phyloP scores from a whole-genome alignment of 2,888 invertebrate species.

The Drosophila paranaensis region DNA sequence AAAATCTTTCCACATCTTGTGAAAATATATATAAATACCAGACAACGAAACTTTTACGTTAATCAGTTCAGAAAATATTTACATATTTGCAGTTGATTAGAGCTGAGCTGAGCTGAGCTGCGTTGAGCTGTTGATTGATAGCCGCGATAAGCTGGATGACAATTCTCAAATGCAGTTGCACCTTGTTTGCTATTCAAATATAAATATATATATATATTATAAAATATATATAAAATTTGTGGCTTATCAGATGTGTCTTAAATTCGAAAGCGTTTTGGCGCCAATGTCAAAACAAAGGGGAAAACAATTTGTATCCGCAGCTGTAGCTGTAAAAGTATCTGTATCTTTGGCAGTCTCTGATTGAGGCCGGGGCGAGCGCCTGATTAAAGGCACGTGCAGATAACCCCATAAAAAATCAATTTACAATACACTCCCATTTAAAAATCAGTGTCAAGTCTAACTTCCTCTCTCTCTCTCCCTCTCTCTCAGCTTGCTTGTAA shows the following conservation, averaged over 20 bases:
- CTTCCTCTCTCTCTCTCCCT: not conserved
- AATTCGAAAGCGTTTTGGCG: conserved; percentile 57
- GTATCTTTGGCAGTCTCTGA: conserved; percentile 5
- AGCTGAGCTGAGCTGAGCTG: conserved; percentile 7
- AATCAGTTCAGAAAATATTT: conserved; percentile 70
- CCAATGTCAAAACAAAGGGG: conserved; percentile 56
- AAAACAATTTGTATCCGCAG: not conserved
- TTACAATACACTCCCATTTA: conserved; percentile 21
- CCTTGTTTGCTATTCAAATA: conserved; percentile 27
- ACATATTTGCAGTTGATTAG: conserved; percentile 46
- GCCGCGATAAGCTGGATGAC: conserved; percentile 9
- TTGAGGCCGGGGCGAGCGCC: conserved; percentile 29
- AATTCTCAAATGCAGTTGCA: conserved; percentile 47
- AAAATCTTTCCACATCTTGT: conserved; percentile 54
- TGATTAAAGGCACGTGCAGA: conserved; percentile 60
- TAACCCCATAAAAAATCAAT: conserved; percentile 60
- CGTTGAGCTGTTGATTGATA: conserved; percentile 7
- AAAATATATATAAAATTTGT: conserved; percentile 3
- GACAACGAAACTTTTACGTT: conserved; percentile 37
- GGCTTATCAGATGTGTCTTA: conserved; percentile 58
- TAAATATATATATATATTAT: not conserved
- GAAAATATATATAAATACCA: conserved; percentile 5
- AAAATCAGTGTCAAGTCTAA: conserved; percentile 31
- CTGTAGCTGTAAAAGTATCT: conserved; percentile 13
- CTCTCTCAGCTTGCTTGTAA: not conserved